A percentile compares a stretch with the other conserved stretches of the same genome.
These are phyloP conservation scores for Plecturocebus donacophilus DNA, from an alignment of 2,113 vertebrate genomes.

Conservation along the genomic window DNA sequence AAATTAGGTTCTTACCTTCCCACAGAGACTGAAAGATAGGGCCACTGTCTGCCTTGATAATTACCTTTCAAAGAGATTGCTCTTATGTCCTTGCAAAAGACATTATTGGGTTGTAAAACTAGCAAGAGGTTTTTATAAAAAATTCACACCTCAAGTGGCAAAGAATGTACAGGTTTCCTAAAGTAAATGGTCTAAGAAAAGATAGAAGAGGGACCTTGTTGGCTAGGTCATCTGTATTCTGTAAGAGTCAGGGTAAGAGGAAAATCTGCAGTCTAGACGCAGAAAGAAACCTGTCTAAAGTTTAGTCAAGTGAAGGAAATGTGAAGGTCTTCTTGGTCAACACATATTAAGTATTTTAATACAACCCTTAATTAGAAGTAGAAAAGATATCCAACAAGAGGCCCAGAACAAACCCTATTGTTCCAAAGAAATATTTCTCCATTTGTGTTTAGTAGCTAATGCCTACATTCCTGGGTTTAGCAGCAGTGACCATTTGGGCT, in stretches of 20 bases:
- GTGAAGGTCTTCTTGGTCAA: not conserved
- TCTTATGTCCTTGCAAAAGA: not conserved
- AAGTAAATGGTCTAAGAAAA: not conserved
- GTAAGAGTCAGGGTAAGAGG: not conserved
- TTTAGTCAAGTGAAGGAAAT: not conserved
- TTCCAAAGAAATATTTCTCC: not conserved
- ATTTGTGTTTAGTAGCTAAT: not conserved
- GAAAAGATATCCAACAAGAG: not conserved
- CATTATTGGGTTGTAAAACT: not conserved
- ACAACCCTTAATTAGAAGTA: not conserved
- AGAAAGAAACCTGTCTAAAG: not conserved
- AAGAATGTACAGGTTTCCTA: not conserved
- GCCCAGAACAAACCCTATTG: not conserved
- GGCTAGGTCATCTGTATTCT: not conserved
- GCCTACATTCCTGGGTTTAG: not conserved
- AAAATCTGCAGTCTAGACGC: fast-evolving
- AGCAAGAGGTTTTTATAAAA: not conserved
- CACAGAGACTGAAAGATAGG: not conserved
- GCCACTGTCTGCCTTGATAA: not conserved
- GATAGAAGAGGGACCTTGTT: fast-evolving
- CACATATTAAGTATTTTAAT: not conserved
- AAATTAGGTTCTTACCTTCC: not conserved
- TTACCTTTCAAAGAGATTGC: not conserved
- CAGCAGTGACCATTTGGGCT: not conserved
- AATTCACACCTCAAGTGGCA: not conserved